These are phyloP conservation scores for Hoplias malabaricus DNA, from an alignment of 2,113 vertebrate species.

Conservation along the genomic window DNA sequence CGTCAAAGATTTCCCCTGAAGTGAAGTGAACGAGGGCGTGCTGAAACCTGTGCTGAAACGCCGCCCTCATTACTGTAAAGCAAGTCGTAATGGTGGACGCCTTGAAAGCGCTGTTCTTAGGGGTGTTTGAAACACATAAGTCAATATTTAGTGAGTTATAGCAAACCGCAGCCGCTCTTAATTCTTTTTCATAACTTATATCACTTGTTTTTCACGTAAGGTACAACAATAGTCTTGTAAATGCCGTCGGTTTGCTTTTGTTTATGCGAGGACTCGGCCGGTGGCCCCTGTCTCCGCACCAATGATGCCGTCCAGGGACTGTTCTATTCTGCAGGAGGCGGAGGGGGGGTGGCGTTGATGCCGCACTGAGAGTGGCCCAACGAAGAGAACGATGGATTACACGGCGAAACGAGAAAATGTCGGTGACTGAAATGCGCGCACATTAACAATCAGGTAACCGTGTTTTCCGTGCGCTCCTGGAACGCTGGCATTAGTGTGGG, in stretches of 20 bases:
- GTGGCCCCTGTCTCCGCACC: conserved; percentile 55
- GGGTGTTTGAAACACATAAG: conserved; percentile 64
- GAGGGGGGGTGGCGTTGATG: conserved; percentile 69
- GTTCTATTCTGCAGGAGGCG: conserved; percentile 71
- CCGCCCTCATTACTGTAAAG: conserved; percentile 75
- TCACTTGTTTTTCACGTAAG: not conserved
- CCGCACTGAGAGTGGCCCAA: conserved; percentile 69
- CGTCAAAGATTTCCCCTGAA: too few species aligned
- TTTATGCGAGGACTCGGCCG: not conserved
- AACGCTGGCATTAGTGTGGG: conserved; percentile 13
- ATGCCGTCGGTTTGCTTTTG: not conserved
- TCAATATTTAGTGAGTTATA: conserved; percentile 50
- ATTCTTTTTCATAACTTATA: not conserved
- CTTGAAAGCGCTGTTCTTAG: conserved; percentile 61
- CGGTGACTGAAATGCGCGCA: conserved; percentile 69
- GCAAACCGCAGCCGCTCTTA: not conserved
- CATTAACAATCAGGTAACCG: conserved; percentile 78
- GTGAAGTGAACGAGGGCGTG: too few species aligned
- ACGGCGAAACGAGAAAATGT: conserved; percentile 52
- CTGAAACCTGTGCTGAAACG: too few species aligned
- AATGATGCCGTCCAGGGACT: conserved; percentile 77
- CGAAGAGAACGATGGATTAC: conserved; percentile 71
- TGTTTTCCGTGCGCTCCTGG: conserved; percentile 35
- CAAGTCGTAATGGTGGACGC: conserved; percentile 57
- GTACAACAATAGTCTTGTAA: not conserved